Conservation (phyloP, 2,113 vertebrate genomes). For the Chelonoidis abingdonii region DNA sequence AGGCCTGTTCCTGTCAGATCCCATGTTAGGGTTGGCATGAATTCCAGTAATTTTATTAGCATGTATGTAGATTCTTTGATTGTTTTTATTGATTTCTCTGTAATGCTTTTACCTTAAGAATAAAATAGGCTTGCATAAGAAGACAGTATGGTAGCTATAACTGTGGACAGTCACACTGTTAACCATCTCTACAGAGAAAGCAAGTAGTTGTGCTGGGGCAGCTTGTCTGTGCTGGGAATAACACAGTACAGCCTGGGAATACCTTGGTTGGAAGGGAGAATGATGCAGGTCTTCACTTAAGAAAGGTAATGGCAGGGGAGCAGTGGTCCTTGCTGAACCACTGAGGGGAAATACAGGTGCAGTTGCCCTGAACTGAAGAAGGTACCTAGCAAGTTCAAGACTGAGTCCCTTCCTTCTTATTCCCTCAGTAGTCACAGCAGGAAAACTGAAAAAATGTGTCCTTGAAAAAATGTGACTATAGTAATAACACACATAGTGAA, state of each 20-base stretch:
- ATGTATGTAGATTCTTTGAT: not conserved
- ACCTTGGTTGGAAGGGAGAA: not conserved
- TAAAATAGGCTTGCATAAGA: not conserved
- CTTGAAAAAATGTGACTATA: not conserved
- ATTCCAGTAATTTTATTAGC: not conserved
- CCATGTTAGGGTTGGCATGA: not conserved
- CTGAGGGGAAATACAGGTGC: not conserved
- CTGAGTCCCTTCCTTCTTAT: not conserved
- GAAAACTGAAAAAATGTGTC: not conserved
- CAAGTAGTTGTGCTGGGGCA: not conserved
- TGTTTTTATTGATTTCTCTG: not conserved
- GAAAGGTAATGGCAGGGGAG: not conserved
- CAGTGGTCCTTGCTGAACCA: not conserved
- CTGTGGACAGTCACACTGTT: not conserved
- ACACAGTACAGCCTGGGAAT: not conserved
- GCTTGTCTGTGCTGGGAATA: not conserved
- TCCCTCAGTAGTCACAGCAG: not conserved
- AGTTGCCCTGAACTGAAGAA: not conserved
- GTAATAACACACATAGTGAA: not conserved
- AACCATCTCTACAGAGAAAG: not conserved
- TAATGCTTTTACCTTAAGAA: not conserved
- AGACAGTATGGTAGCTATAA: not conserved
- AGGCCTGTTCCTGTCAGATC: not conserved
- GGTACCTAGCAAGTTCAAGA: not conserved
- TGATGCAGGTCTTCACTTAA: not conserved